A percentile compares a stretch with the other conserved stretches of the same genome.
Conservation (phyloP, 2,113 vertebrate genomes). For the Chroicocephalus ridibundus region DNA sequence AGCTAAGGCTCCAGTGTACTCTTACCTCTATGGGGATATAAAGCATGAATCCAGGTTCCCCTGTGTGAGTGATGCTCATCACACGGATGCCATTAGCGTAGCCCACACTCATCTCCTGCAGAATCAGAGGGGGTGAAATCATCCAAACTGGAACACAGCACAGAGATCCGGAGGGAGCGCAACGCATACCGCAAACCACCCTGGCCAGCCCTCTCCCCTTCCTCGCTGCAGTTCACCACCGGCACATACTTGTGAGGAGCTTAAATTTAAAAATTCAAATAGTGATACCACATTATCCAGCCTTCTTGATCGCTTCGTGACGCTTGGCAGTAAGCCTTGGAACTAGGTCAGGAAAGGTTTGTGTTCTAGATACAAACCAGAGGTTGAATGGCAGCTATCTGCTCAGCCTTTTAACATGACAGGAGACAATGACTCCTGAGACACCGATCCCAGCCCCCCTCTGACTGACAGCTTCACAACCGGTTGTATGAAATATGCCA, state of each 20-base stretch:
- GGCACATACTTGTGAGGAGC: rapidly evolving
- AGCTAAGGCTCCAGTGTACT: background rate
- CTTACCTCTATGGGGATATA: slow-evolving; percentile 98
- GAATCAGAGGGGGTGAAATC: slow-evolving; percentile 14
- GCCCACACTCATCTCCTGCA: slow-evolving; percentile 98
- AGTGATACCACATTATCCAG: background rate
- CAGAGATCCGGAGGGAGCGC: background rate
- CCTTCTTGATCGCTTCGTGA: background rate
- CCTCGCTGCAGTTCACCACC: background rate
- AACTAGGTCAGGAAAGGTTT: background rate
- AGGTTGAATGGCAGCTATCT: background rate
- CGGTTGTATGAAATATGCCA: background rate
- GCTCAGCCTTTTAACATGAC: background rate
- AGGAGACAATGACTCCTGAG: background rate
- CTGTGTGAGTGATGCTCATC: slow-evolving; percentile 99
- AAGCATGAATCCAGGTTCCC: slow-evolving; percentile 97
- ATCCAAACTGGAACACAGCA: background rate
- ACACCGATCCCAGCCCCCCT: background rate
- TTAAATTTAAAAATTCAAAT: background rate
- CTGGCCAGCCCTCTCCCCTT: background rate
- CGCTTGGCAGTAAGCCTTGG: background rate
- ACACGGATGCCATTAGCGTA: slow-evolving; percentile 98
- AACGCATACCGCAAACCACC: rapidly evolving
- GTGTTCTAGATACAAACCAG: background rate
- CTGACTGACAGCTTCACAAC: background rate